phyloP scores from a whole-genome alignment of 30 jellyfish, hydroid and myxozoan genomes.

The Hydractinia echinata region DNA sequence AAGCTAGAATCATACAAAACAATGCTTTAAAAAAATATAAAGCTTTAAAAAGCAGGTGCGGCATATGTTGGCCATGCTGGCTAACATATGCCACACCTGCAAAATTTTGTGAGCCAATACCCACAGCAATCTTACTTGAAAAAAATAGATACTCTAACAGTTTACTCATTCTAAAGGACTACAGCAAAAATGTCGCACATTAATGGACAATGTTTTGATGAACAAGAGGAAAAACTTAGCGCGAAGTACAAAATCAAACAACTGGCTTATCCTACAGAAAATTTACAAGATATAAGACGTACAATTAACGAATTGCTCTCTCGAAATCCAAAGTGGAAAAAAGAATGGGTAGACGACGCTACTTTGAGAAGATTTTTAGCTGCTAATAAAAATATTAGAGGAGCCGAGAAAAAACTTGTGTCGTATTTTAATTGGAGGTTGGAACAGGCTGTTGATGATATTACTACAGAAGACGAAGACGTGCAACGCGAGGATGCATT shows the following conservation, averaged over 20 bases:
- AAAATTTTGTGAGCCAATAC: no score
- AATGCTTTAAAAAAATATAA: no score
- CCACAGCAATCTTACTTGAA: no score
- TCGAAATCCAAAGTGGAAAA: neutral
- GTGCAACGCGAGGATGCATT: conserved; percentile 47
- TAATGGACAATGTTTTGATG: no score
- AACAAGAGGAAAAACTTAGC: conserved; percentile 20
- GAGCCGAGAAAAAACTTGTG: conserved; percentile 40
- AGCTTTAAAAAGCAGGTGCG: no score
- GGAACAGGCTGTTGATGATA: conserved; percentile 49
- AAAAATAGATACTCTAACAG: no score
- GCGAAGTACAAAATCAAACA: conserved; percentile 45
- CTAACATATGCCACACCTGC: no score
- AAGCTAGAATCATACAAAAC: no score
- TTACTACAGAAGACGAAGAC: conserved; percentile 36
- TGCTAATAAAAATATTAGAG: conserved; percentile 50
- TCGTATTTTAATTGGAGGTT: conserved; percentile 64
- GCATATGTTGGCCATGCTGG: no score
- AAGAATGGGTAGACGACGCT: conserved; percentile 17
- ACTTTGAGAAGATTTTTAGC: conserved; percentile 34
- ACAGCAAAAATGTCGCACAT: no score
- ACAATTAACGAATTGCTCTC: conserved; percentile 23
- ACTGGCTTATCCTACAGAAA: conserved; percentile 44
- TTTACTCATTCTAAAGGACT: no score
- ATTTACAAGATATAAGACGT: conserved; percentile 20